Evolutionary conservation across 2,888 invertebrate species (phyloP).

Genomic region (Lithosia quadra): DNA sequence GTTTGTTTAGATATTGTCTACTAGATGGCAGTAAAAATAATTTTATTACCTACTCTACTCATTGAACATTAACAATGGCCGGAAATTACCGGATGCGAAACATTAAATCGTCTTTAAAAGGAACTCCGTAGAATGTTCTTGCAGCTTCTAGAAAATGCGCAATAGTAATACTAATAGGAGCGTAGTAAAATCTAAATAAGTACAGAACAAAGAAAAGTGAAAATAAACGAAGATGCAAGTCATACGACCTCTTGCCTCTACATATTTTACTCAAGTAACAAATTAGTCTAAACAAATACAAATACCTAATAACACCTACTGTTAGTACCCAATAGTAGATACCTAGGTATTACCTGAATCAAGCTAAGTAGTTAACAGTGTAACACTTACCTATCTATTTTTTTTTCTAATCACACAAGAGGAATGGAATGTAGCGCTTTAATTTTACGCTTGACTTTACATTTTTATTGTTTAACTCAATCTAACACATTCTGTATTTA

Average conservation of each 20-base stretch:
- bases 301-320: no score
- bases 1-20: background rate
- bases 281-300: no score
- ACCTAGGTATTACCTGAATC: background rate
- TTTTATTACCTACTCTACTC: background rate
- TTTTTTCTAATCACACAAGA: no score
- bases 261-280: background rate
- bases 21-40: constrained; percentile 9
- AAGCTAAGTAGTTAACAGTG: no score
- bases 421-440: no score
- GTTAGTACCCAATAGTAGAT: background rate
- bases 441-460: no score
- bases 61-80: background rate
- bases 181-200: background rate
- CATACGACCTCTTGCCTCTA: background rate
- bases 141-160: background rate
- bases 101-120: background rate
- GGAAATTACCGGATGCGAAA: background rate
- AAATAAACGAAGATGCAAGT: background rate
- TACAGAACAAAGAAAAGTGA: background rate
- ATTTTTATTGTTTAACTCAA: no score
- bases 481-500: no score
- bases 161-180: background rate
- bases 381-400: background rate
- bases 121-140: background rate